Conservation (phyloP, 2,888 invertebrate species). For the Tryphoninae sp. region DNA sequence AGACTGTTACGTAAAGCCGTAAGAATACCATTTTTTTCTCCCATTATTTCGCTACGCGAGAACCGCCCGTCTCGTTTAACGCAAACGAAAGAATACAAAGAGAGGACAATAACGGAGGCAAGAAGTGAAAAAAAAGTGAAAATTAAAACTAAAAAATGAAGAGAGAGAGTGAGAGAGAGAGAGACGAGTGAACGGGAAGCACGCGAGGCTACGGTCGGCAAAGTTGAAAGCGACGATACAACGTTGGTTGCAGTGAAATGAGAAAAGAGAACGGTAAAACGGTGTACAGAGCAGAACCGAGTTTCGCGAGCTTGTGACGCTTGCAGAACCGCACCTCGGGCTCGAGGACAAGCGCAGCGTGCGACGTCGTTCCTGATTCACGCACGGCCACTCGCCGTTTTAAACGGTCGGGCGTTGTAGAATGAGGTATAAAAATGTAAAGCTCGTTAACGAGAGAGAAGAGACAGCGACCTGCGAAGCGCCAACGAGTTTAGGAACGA, state of each 20-base stretch:
- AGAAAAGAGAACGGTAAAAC: conserved; percentile 25
- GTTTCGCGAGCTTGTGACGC: conserved; percentile 74
- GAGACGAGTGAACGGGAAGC: conserved; percentile 20
- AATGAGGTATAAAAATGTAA: conserved; percentile 71
- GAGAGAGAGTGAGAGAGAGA: neutral
- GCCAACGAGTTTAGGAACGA: conserved; percentile 58
- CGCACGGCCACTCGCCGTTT: conserved; percentile 71
- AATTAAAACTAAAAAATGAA: conserved; percentile 30
- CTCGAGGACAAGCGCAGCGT: conserved; percentile 80
- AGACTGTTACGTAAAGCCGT: conserved; percentile 39
- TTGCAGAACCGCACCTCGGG: conserved; percentile 79
- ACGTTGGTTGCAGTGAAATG: conserved; percentile 37
- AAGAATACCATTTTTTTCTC: conserved; percentile 37
- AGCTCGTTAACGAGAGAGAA: conserved; percentile 69
- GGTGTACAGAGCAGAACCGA: conserved; percentile 80
- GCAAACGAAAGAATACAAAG: conserved; percentile 31
- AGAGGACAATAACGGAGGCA: neutral
- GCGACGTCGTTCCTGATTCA: conserved; percentile 73
- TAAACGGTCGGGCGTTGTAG: conserved; percentile 35
- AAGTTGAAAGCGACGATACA: conserved; percentile 56
- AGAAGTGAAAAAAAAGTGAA: conserved; percentile 34
- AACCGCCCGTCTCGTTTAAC: conserved; percentile 18
- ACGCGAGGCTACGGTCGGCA: conserved; percentile 35
- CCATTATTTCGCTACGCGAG: conserved; percentile 18
- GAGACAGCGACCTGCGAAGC: conserved; percentile 59